Conservation (phyloP, 2,113 vertebrate genomes). For the Beaufortia kweichowensis region DNA sequence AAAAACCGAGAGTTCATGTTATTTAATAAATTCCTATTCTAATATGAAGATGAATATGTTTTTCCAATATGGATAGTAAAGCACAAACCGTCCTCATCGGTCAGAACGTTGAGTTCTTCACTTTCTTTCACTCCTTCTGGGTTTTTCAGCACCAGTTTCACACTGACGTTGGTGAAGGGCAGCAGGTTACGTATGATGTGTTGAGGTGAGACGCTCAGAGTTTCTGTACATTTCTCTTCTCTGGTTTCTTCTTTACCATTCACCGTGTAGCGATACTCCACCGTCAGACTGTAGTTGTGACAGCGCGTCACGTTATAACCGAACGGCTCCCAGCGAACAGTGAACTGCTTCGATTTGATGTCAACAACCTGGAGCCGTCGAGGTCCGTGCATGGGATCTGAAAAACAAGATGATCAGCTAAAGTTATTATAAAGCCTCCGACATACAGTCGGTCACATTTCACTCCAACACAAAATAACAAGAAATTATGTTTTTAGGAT, state of each 20-base stretch:
- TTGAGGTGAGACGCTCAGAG: slow-evolving; percentile 77
- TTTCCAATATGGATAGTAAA: neutral
- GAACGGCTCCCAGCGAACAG: slow-evolving; percentile 91
- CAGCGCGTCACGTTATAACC: slow-evolving; percentile 97
- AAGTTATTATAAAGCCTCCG: neutral
- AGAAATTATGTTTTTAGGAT: too few relatives aligned
- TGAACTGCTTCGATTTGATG: slow-evolving; percentile 90
- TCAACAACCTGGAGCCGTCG: slow-evolving; percentile 84
- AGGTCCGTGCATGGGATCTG: slow-evolving; percentile 95
- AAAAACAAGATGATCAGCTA: slow-evolving; percentile 2
- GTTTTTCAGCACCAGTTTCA: slow-evolving; percentile 88
- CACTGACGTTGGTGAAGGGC: slow-evolving; percentile 91
- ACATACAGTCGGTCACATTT: neutral
- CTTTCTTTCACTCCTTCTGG: slow-evolving; percentile 89
- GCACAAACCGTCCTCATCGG: slow-evolving; percentile 88
- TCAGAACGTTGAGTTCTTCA: slow-evolving; percentile 85
- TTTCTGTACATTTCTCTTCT: slow-evolving; percentile 88
- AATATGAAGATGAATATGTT: neutral
- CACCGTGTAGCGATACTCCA: slow-evolving; percentile 86
- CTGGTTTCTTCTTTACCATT: slow-evolving; percentile 82
- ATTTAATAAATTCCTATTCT: too few relatives aligned
- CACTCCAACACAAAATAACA: too few relatives aligned
- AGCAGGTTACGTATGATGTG: slow-evolving; percentile 88
- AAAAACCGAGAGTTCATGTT: too few relatives aligned
- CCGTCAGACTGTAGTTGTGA: slow-evolving; percentile 91